These are phyloP conservation scores for Bombus ignitus DNA, from an alignment of 1,140 invertebrate species.

Conservation along the genomic window DNA sequence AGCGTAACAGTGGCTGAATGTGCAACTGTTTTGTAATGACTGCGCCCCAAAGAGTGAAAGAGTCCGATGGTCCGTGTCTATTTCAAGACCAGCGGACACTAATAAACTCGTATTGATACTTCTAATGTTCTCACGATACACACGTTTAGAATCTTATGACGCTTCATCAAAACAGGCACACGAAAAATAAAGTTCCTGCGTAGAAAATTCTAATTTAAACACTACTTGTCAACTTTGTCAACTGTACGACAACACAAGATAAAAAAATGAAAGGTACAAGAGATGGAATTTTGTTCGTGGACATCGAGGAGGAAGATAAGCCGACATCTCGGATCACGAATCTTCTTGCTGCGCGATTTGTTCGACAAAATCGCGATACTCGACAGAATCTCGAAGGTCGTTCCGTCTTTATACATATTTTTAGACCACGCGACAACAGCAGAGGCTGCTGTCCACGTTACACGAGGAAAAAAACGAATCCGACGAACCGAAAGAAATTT, in stretches of 20 bases:
- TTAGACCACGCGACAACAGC: neutral
- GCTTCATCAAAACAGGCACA: neutral
- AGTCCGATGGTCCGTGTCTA: constrained; percentile 55
- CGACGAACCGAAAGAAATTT: neutral
- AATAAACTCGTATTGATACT: constrained; percentile 63
- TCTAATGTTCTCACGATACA: constrained; percentile 42
- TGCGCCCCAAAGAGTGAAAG: constrained; percentile 37
- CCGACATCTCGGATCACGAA: too few relatives aligned
- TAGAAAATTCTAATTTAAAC: too few relatives aligned
- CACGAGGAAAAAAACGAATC: neutral
- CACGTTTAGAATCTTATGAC: constrained; percentile 7
- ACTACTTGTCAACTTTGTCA: neutral
- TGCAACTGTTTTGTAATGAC: constrained; percentile 57
- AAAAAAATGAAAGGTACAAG: neutral
- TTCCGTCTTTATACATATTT: constrained; percentile 13
- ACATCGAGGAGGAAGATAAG: neutral
- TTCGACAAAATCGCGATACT: neutral
- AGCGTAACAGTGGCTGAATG: constrained; percentile 33
- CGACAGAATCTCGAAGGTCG: constrained; percentile 9
- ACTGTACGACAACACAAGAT: neutral
- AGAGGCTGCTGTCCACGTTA: neutral
- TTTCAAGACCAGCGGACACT: constrained; percentile 53
- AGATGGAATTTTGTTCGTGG: neutral
- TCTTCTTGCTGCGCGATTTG: neutral
- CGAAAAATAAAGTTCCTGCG: neutral